Evolutionary conservation across 2,113 vertebrate species (phyloP), one percentile per base, ranked within the genome.

Genomic region (Hippocampus guttulatus): DNA sequence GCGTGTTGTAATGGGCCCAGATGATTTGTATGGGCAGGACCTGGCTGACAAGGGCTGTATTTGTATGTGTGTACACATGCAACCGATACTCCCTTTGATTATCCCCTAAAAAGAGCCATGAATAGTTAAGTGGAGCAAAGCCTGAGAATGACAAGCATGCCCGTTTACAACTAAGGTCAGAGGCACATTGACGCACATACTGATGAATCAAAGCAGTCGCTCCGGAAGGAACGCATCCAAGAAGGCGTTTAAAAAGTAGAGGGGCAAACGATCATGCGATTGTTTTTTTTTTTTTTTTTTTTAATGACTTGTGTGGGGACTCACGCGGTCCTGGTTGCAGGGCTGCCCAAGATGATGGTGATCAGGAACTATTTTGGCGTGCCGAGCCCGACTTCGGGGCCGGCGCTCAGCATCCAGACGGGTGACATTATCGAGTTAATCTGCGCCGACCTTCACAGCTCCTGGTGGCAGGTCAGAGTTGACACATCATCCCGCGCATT

Each of bases 301-400:
- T 33, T 33, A 33, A 43, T 15, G 27, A 61, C 23, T 43, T 7
- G 9, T 8, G 1, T 33, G 18, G 11, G 0, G 20, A 3, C 45
- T 74, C 2, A 74, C 45, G 1, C 33, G 25, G 7, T 75, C 38
- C 63, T 21, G 64, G n/a, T 52, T 9, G n/a, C 80, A 98, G 96
- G 95, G 82, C 90, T 95, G 81, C 96, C 96, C 23, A 98, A 94
- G 90, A 95, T 99, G 97, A 88, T 94, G 84, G 96, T 94, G 0
- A 95, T 94, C 86, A 90, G 92, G 79, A 94, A 90, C 85, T 99
- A 99, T 70, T 85, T 12, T 1, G 96, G 97, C 0, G 75, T 84
- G 1, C 97, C 97, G 0, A 91, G 92, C 49, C 96, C 96, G 0
- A 64, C 85, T 0, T 92, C 93, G 18, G 95, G 96, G 3, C 95